Evolutionary conservation across 2,113 vertebrate genomes (phyloP).

Genomic region (Laterallus jamaicensis): DNA sequence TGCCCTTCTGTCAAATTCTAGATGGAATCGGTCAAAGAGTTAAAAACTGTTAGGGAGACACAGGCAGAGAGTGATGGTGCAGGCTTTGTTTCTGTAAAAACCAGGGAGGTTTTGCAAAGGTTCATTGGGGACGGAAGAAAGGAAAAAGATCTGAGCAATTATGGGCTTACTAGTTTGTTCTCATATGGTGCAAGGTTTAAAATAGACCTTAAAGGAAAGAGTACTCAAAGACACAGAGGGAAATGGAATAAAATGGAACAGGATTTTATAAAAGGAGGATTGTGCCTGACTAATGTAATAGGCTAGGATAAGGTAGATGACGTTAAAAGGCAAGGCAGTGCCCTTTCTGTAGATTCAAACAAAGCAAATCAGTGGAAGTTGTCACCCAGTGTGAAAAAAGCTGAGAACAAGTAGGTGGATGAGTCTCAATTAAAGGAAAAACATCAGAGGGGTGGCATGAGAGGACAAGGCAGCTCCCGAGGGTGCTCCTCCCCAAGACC

Average conservation of each 20-base stretch:
- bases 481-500: background rate
- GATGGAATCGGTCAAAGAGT: background rate
- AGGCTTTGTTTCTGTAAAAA: background rate
- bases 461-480: background rate
- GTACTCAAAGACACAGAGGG: background rate
- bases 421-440: background rate
- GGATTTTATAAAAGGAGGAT: background rate
- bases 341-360: background rate
- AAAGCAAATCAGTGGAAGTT: background rate
- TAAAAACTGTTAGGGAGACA: background rate
- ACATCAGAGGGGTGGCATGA: background rate
- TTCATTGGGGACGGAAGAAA: background rate
- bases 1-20: conserved; percentile 10
- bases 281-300: background rate
- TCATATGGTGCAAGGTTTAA: background rate
- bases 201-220: background rate
- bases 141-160: background rate
- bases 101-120: background rate
- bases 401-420: background rate
- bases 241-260: background rate
- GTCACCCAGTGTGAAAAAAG: background rate
- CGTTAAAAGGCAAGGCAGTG: background rate
- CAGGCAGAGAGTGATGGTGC: background rate
- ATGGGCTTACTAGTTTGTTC: background rate
- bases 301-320: background rate